Conservation (phyloP, 2,888 invertebrate genomes). For the Sinohyriopsis cumingii region DNA sequence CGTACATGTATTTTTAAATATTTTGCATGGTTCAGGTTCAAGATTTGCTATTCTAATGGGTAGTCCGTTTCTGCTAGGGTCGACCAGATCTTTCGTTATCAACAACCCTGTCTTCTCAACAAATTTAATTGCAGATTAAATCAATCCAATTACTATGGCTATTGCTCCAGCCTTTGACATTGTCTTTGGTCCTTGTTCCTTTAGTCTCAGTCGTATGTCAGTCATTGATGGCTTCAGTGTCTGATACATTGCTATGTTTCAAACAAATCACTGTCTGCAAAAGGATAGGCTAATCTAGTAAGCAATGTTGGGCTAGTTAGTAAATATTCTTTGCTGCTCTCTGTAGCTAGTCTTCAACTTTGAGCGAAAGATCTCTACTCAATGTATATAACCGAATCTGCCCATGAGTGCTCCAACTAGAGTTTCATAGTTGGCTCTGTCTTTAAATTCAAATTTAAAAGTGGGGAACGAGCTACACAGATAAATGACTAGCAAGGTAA, state of each 20-base stretch:
- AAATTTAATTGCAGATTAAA: neutral
- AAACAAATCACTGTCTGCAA: too few species aligned
- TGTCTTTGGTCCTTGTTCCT: constrained; percentile 20
- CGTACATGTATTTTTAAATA: too few species aligned
- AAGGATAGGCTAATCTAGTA: constrained; percentile 29
- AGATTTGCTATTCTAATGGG: too few species aligned
- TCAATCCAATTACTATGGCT: constrained; percentile 9
- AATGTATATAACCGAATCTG: constrained; percentile 24
- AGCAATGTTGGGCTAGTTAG: constrained; percentile 30
- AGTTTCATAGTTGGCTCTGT: constrained; percentile 19
- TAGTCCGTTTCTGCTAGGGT: too few species aligned
- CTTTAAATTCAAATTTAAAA: constrained; percentile 14
- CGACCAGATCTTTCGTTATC: too few species aligned
- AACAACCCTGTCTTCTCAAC: too few species aligned
- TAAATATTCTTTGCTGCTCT: constrained; percentile 25
- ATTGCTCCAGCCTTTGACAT: constrained; percentile 22
- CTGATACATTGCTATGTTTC: too few species aligned
- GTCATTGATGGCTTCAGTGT: constrained; percentile 25
- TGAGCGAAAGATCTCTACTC: constrained; percentile 27
- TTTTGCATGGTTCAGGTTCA: too few species aligned
- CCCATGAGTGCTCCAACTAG: constrained; percentile 18
- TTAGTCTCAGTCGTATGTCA: constrained; percentile 25
- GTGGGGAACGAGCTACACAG: constrained; percentile 14
- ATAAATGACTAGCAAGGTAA: constrained; percentile 28
- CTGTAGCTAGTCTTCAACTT: constrained; percentile 13